Base-by-base conservation (phyloP, 2,113 vertebrate genomes). In the Cyprinus carpio region DNA sequence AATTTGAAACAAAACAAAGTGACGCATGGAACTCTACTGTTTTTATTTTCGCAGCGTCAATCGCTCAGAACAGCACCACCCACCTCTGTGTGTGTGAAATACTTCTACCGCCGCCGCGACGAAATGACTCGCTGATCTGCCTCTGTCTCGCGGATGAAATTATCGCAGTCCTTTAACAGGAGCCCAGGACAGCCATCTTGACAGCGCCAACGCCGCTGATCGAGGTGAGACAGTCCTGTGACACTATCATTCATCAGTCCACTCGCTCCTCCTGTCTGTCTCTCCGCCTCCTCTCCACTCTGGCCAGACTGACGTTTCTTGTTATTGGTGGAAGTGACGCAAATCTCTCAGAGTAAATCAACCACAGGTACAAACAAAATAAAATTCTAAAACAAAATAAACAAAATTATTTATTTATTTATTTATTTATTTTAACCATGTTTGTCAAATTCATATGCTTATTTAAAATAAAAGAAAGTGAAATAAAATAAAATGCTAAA, bases 71-170 rank as follows among this genome's bases (percentile, higher is more conserved):
- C 29, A 79, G 51, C 29, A 84, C 82, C 20, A 91, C 93, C 86
- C 87, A 95, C 94, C 94, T 93, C 94, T 92, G 90, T 92, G 87
- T 87, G 51, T 87, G 87, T 49, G 85, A 82, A 87, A 82, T 58
- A 76, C 78, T 89, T 93, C 91, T 91, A 90, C 84, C 91, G 92
- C 90, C 89, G 89, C 84, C 85, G 90, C 91, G 91, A 92, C 91
- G 89, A 90, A 62, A 81, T 84, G 34, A 81, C 20, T 75, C 71
- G 54, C 86, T 86, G 83, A 75, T 85, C 88, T 86, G 89, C 85
- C 88, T 82, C 87, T 78, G 78, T 85, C 88, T 87, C 75, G 81
- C 84, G 79, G 80, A 81, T 75, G 85, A 89, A 81, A 31, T 76
- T 40, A 60, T 60, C 86, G 75, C 43, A 75, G 75, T 62, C 6